Base-by-base conservation (phyloP, 1,140 invertebrate species). In the Cheumatopsyche charites region DNA sequence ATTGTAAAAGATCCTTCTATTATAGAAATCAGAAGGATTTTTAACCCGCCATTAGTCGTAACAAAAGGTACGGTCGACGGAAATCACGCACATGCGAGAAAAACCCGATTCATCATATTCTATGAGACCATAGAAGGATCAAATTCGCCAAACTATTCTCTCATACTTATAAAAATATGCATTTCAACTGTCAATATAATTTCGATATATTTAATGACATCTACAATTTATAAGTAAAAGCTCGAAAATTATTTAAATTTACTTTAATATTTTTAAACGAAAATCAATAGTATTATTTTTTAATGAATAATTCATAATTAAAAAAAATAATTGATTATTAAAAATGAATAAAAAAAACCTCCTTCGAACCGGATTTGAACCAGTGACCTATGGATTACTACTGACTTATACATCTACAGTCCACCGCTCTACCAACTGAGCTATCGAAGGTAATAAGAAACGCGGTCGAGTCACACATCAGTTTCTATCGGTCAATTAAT, bases 351-450 rank as follows among this genome's bases (percentile, higher is more conserved):
- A 41, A 36, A 36, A 52, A 68, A 68, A 41, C 13, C 77, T 88
- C 88, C 87, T 87, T 88, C 87, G 87, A 88, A 85, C 87, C 87
- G 87, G 86, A 86, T 87, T 87, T 86, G 84, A 88, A 88, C 88
- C 88, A 89, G 88, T 86, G 88, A 88, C 86, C 86, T 87, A 87
- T 87, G 85, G 86, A 88, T 88, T 19, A 78, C 82, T 79, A 78
- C 74, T 71, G 67, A 74, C 62, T 43, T 17, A 42, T 75, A 71
- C 41, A 77, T 75, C 76, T 92, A 92, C 90, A 90, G 89, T 91
- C 90, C 90, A 92, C 90, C 90, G 90, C 90, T 92, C 90, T 92
- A 91, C 90, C 90, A 92, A 92, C 90, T 92, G 90, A 91, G 89
- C 89, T 91, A 90, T 89, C 89, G 89, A 90, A 90, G 89, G 89